Evolutionary conservation across 92 coral and sea anemone species (phyloP).

Genomic region (Umimayanthus kanabou): DNA sequence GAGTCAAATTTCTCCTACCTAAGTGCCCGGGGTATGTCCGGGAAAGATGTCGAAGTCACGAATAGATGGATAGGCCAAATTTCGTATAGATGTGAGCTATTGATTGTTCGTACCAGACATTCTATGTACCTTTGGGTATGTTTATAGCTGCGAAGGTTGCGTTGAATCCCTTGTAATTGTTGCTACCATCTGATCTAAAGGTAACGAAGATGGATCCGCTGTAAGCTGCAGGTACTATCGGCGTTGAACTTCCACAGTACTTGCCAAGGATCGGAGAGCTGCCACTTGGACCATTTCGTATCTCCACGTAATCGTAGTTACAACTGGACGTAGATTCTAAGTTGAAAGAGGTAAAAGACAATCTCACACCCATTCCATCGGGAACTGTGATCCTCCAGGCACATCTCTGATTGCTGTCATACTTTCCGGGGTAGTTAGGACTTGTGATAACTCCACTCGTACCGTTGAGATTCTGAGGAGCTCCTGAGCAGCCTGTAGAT

Average conservation of each 20-base stretch:
- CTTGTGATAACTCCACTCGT: constrained; percentile 45
- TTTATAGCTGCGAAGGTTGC: not conserved
- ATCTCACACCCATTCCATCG: constrained; percentile 25
- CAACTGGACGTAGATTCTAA: constrained; percentile 29
- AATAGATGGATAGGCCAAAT: too few relatives aligned
- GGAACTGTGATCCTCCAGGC: constrained; percentile 42
- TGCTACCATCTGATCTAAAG: constrained; percentile 14
- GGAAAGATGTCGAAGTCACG: too few relatives aligned
- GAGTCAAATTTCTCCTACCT: too few relatives aligned
- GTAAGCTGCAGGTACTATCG: not conserved
- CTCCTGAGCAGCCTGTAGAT: too few relatives aligned
- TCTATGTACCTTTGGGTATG: not conserved
- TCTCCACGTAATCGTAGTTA: constrained; percentile 18
- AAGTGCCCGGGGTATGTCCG: too few relatives aligned
- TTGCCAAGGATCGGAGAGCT: constrained; percentile 17
- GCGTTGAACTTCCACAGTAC: too few relatives aligned
- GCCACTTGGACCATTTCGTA: constrained; percentile 16
- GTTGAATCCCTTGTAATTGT: not conserved
- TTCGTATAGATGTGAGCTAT: too few relatives aligned
- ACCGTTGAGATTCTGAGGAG: not conserved
- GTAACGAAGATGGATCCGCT: constrained; percentile 18
- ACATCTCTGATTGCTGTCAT: constrained; percentile 50
- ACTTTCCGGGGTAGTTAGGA: constrained; percentile 46
- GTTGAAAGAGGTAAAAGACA: constrained; percentile 36
- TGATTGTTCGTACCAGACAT: too few relatives aligned